A percentile compares a stretch with the other conserved stretches of the same genome.
phyloP scores from a whole-genome alignment of 2,888 invertebrate genomes.

The Drosophila macrospina region DNA sequence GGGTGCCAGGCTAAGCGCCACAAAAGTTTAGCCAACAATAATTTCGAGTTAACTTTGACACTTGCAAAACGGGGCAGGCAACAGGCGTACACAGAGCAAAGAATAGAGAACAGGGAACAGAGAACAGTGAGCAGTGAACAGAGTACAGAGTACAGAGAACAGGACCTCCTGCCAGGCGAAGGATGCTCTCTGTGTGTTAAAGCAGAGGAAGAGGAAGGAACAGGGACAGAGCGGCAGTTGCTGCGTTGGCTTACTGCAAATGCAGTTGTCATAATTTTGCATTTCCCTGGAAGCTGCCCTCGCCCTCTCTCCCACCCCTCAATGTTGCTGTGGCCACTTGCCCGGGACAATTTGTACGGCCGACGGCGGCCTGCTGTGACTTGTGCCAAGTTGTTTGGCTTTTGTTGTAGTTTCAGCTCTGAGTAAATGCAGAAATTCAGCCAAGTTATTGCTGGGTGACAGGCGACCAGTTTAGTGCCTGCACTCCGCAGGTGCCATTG shows the following conservation, averaged over 20 bases:
- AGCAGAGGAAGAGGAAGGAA: neutral
- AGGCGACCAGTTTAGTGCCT: constrained; percentile 58
- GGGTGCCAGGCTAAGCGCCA: constrained; percentile 66
- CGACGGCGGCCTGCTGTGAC: constrained; percentile 73
- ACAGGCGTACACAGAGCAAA: constrained; percentile 36
- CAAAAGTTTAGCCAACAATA: constrained; percentile 82
- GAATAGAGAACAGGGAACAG: constrained; percentile 8
- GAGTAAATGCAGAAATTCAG: constrained; percentile 46
- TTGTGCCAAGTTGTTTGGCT: constrained; percentile 75
- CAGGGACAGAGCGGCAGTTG: constrained; percentile 26
- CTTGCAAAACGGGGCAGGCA: constrained; percentile 75
- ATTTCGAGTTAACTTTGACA: constrained; percentile 83
- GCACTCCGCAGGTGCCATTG: constrained; percentile 55
- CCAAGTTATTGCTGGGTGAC: constrained; percentile 69
- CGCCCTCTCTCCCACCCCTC: neutral
- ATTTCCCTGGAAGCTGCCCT: constrained; percentile 57
- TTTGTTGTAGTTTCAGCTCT: constrained; percentile 48
- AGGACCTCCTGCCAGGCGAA: constrained; percentile 35
- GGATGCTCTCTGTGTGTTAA: constrained; percentile 12
- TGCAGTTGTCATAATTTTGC: constrained; percentile 82
- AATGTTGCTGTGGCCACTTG: constrained; percentile 21
- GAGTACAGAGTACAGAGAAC: constrained; percentile 14
- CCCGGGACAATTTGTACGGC: constrained; percentile 68
- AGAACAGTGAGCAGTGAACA: constrained; percentile 19
- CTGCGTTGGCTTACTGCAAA: constrained; percentile 69